These are phyloP conservation scores for Polyodon spathula DNA, from an alignment of 2,113 vertebrate species.

Conservation along the genomic window DNA sequence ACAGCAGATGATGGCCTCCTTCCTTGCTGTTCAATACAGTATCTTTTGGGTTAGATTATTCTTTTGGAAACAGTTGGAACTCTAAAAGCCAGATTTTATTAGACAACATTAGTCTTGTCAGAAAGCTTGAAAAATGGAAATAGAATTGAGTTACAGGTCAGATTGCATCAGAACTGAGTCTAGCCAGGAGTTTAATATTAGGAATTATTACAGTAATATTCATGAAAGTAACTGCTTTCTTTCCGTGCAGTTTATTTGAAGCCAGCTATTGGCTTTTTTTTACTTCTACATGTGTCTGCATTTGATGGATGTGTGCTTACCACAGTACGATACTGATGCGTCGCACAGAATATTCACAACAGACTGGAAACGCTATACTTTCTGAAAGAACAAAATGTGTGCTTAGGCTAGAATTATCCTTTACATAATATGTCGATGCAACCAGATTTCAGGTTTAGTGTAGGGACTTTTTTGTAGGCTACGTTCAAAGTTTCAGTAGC, in stretches of 20 bases:
- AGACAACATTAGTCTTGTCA: constrained; percentile 50
- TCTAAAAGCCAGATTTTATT: constrained; percentile 45
- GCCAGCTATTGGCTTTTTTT: too few relatives aligned
- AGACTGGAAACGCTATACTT: not conserved
- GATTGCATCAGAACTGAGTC: constrained; percentile 38
- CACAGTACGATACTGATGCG: constrained; percentile 24
- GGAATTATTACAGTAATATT: constrained; percentile 45
- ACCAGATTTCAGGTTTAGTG: not conserved
- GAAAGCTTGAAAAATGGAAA: constrained; percentile 38
- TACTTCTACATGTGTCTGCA: constrained; percentile 26
- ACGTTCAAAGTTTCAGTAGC: not conserved
- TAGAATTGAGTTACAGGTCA: constrained; percentile 23
- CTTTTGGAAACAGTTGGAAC: constrained; percentile 31
- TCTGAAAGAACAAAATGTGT: not conserved
- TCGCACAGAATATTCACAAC: constrained; percentile 5
- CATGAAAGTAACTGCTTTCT: constrained; percentile 36
- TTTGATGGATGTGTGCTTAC: constrained; percentile 41
- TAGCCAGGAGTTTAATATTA: constrained; percentile 40
- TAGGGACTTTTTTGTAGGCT: not conserved
- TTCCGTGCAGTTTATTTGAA: constrained; percentile 34
- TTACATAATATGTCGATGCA: not conserved
- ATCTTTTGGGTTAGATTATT: constrained; percentile 42
- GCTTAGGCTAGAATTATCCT: not conserved
- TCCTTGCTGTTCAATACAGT: constrained; percentile 41
- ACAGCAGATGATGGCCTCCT: constrained; percentile 32